Percentiles rank a stretch among this genome's conserved stretches.
Conservation (phyloP, 2,888 invertebrate genomes). For the Brenthis ino region DNA sequence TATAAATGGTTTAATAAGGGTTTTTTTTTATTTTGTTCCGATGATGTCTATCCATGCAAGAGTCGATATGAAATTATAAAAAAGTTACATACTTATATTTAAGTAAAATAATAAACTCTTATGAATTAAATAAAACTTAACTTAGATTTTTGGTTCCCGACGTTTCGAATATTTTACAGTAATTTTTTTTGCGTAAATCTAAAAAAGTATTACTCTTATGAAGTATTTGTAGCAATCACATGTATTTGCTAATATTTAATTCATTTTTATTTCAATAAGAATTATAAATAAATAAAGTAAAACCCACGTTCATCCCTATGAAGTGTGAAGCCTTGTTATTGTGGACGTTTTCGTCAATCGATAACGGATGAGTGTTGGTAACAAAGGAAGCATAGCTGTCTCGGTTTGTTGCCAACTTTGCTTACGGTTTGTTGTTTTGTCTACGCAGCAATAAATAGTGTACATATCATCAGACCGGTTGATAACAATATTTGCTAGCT, state of each 20-base stretch:
- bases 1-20: background rate
- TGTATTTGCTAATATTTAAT: too few species aligned
- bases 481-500: too few species aligned
- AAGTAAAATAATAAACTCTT: too few species aligned
- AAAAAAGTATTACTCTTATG: too few species aligned
- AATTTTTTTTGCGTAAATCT: too few species aligned
- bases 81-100: too few species aligned
- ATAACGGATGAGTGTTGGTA: conserved; percentile 15
- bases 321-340: conserved; percentile 21
- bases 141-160: too few species aligned
- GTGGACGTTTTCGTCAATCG: conserved; percentile 13
- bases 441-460: background rate
- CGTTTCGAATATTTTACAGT: too few species aligned
- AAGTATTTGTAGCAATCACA: too few species aligned
- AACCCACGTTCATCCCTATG: conserved; percentile 1
- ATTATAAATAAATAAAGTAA: background rate
- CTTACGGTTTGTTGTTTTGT: background rate
- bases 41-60: too few species aligned
- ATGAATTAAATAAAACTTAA: too few species aligned
- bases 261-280: background rate
- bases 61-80: too few species aligned
- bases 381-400: conserved; percentile 2
- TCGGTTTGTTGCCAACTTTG: conserved; percentile 13
- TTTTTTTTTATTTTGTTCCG: background rate
- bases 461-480: background rate